A percentile compares a stretch with the other conserved stretches of the same genome.
Conservation (phyloP, 2,113 vertebrate genomes). For the Dryoscopus gambensis region DNA sequence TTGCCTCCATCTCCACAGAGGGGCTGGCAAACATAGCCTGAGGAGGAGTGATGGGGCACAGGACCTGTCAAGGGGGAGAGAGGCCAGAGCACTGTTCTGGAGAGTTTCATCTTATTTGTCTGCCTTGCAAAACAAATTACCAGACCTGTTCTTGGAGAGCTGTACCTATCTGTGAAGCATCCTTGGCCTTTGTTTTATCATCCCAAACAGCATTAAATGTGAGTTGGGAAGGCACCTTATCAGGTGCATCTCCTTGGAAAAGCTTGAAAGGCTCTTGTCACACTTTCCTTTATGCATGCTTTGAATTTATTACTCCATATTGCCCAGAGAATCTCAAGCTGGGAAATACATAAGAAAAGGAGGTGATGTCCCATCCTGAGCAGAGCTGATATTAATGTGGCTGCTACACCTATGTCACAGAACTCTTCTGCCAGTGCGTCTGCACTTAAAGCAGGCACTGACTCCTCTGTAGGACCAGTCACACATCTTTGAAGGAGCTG, state of each 20-base stretch:
- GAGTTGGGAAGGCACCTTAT: slow-evolving; percentile 38
- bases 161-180: slow-evolving; percentile 27
- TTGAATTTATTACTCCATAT: background rate
- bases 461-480: background rate
- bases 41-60: background rate
- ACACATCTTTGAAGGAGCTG: background rate
- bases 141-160: background rate
- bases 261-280: slow-evolving; percentile 47
- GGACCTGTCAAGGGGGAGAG: background rate
- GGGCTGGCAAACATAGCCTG: background rate
- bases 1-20: background rate
- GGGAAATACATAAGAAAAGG: background rate
- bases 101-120: slow-evolving; percentile 4
- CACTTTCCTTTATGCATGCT: background rate
- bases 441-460: background rate
- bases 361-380: background rate
- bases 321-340: background rate
- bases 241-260: slow-evolving; percentile 57
- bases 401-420: background rate
- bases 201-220: background rate
- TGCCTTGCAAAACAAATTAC: slow-evolving; percentile 31
- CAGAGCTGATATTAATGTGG: background rate
- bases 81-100: slow-evolving; percentile 28
- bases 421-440: background rate
- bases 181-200: slow-evolving; percentile 29